These are phyloP conservation scores for Carcharodon carcharias DNA, from an alignment of 2,797 vertebrate genomes.

Conservation along the genomic window DNA sequence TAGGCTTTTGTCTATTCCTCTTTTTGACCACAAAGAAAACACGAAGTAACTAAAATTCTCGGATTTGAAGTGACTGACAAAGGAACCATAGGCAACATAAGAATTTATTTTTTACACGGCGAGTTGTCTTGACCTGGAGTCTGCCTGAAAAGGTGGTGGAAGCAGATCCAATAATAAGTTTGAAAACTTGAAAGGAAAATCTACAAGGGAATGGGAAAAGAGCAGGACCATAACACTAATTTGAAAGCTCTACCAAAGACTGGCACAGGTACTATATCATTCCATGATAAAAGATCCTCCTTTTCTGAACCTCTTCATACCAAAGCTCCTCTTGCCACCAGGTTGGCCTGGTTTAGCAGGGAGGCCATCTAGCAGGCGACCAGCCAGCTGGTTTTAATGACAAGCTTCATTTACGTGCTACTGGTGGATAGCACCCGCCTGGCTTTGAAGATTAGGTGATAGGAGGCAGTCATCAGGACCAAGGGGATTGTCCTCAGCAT, in stretches of 20 bases:
- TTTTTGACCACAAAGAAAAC: background rate
- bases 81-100: background rate
- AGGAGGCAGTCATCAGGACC: background rate
- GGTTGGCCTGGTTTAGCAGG: background rate
- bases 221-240: background rate
- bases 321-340: background rate
- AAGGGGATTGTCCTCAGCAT: background rate
- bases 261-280: background rate
- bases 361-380: background rate
- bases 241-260: background rate
- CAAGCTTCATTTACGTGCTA: background rate
- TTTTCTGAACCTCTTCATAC: background rate
- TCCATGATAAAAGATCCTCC: background rate
- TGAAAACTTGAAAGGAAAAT: background rate
- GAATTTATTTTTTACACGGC: background rate
- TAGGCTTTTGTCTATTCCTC: background rate
- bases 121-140: background rate
- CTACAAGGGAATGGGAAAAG: background rate
- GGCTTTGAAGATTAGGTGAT: background rate
- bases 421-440: background rate
- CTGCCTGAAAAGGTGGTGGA: background rate
- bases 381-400: background rate
- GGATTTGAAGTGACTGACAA: background rate
- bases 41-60: background rate
- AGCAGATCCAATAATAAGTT: background rate